Conservation (phyloP, 2,888 invertebrate species). For the Trilocha varians region DNA sequence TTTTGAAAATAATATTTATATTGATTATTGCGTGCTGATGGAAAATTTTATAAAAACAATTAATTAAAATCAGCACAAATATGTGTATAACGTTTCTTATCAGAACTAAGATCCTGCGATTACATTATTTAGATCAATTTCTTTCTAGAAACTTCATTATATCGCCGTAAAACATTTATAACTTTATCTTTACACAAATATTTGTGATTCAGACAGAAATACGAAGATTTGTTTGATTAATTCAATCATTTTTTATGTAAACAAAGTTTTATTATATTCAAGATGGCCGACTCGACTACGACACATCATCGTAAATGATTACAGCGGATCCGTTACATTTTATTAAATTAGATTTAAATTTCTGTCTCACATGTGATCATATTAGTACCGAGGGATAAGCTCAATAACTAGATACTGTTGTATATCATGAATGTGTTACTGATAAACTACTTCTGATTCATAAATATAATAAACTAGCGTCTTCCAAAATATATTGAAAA, state of each 20-base stretch:
- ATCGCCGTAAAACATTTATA: not conserved
- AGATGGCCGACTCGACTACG: not conserved
- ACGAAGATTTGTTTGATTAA: constrained; percentile 1
- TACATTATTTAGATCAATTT: not conserved
- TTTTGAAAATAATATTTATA: not conserved
- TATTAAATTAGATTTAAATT: too few relatives aligned
- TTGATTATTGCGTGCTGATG: too few relatives aligned
- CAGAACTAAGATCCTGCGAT: not conserved
- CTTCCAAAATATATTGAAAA: too few relatives aligned
- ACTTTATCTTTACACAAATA: not conserved
- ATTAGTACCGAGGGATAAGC: too few relatives aligned
- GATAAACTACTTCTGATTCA: too few relatives aligned
- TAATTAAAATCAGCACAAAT: not conserved
- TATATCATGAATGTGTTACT: too few relatives aligned
- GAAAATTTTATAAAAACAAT: not conserved
- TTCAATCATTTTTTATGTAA: constrained; percentile 5
- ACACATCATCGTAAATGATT: too few relatives aligned
- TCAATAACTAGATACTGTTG: too few relatives aligned
- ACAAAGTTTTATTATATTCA: not conserved
- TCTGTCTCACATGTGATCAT: too few relatives aligned
- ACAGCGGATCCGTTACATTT: too few relatives aligned
- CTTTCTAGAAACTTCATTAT: not conserved
- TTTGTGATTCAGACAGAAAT: constrained; percentile 2
- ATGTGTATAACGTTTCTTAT: not conserved
- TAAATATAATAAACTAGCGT: too few relatives aligned